Conservation (phyloP, 2,113 vertebrate genomes). For the Scomber japonicus region DNA sequence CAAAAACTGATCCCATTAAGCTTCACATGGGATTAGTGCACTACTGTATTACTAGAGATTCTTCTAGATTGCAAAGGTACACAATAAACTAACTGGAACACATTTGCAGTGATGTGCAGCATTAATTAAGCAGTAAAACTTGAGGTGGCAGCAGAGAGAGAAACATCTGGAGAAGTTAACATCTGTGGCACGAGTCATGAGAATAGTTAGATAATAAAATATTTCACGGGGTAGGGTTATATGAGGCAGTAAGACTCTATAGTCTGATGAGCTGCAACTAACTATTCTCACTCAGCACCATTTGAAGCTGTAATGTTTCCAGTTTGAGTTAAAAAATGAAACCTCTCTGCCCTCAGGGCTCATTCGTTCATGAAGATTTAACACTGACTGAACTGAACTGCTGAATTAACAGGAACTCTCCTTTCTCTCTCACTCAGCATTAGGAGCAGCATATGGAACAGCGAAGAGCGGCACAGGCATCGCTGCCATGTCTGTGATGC, state of each 20-base stretch:
- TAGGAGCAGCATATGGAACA: constrained; percentile 98
- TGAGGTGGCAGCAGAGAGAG: background rate
- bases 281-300: background rate
- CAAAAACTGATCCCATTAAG: background rate
- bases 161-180: background rate
- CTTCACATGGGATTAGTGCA: background rate
- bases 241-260: too few species aligned
- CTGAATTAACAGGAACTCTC: constrained; percentile 5
- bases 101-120: background rate
- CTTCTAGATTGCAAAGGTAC: background rate
- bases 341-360: background rate
- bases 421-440: constrained; percentile 79
- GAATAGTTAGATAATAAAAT: background rate
- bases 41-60: background rate
- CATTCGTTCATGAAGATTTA: background rate
- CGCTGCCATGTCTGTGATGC: constrained; percentile 99
- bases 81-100: background rate
- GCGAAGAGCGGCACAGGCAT: constrained; percentile 99
- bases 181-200: constrained; percentile 3
- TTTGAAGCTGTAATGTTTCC: background rate
- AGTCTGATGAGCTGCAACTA: too few species aligned
- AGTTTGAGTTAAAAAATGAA: background rate
- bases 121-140: background rate
- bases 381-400: background rate
- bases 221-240: too few species aligned